A percentile compares a stretch with the other conserved stretches of the same genome.
phyloP scores from a whole-genome alignment of 2,113 vertebrate genomes.

The Notothenia rossii region DNA sequence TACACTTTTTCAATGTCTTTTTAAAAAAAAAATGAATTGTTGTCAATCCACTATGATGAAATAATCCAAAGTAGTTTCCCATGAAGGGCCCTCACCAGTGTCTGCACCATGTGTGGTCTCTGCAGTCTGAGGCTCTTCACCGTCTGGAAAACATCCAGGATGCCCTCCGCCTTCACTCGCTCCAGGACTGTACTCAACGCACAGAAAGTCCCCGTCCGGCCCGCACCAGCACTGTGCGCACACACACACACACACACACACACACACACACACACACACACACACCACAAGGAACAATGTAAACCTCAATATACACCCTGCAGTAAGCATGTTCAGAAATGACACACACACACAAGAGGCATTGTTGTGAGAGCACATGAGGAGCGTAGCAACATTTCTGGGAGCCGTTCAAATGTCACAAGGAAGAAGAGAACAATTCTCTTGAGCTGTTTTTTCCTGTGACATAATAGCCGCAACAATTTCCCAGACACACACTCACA shows the following conservation, averaged over 20 bases:
- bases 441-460: constrained; percentile 49
- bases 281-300: constrained; percentile 1
- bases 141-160: constrained; percentile 98
- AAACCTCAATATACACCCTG: neutral
- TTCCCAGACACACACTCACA: constrained; percentile 12
- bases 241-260: constrained; percentile 38
- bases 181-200: constrained; percentile 98
- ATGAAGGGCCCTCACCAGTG: constrained; percentile 88
- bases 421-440: constrained; percentile 58
- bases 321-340: constrained; percentile 1
- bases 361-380: constrained; percentile 9
- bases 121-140: constrained; percentile 98
- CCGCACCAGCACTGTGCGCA: constrained; percentile 92
- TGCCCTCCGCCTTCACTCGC: constrained; percentile 97
- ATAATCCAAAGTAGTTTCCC: neutral
- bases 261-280: constrained; percentile 53
- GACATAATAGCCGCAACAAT: constrained; percentile 26
- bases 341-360: neutral
- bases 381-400: constrained; percentile 1
- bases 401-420: constrained; percentile 33
- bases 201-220: constrained; percentile 97
- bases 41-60: neutral
- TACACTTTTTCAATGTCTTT: too few relatives aligned
- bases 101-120: constrained; percentile 99
- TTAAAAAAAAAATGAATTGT: too few relatives aligned